Evolutionary conservation across 2,113 vertebrate genomes (phyloP), one percentile per base, ranked within the genome.

Genomic region (Scophthalmus maximus): DNA sequence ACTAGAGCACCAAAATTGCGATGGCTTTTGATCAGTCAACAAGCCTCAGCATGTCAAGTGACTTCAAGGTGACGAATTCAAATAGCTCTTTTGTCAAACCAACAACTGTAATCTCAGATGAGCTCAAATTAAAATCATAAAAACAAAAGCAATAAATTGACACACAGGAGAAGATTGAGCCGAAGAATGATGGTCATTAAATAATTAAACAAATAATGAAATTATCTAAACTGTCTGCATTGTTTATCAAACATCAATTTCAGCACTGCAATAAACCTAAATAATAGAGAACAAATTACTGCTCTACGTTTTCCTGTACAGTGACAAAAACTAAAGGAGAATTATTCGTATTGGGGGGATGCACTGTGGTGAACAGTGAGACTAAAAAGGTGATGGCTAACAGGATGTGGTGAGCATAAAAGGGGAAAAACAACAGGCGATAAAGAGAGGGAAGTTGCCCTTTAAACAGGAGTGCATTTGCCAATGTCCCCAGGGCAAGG

Each of bases 381-480:
- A 29, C 22, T 50, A 40, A 74, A 82, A 83, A 86, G 75, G 75
- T 86, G 70, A 78, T 72, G 67, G 77, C 77, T 64, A 79, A 87
- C 69, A 85, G 81, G 85, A 89, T 82, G 86, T 83, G 32, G 65
- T 78, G 36, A 63, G 58, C 60, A 69, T 73, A 63, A 87, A 67
- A 73, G 62, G 59, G 69, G 62, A 60, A 76, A 69, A 83, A 83
- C 76, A 81, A 85, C 84, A 86, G 61, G 55, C 82, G 56, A 86
- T 88, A 88, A 86, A 73, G 80, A 88, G 82, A 86, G 77, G 88
- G 85, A 92, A 92, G 89, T 84, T 85, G 65, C 83, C 79, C 88
- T 89, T 91, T 91, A 92, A 91, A 89, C 82, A 86, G 59, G 75
- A 88, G 84, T 81, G 89, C 90, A 90, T 91, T 87, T 58, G 67